Conservation (phyloP, 2,888 invertebrate species). For the Rugalucina vietnamica region DNA sequence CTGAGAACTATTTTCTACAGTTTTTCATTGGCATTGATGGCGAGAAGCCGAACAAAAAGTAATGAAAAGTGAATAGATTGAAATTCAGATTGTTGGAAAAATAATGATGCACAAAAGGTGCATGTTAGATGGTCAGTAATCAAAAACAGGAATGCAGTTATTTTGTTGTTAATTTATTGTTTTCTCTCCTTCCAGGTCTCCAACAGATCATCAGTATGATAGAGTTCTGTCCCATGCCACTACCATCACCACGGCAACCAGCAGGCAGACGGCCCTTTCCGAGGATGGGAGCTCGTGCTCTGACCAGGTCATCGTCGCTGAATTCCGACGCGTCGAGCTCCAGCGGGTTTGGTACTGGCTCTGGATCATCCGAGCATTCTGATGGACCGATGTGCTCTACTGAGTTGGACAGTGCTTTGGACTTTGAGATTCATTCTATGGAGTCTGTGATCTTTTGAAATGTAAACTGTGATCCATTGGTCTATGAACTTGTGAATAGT, state of each 20-base stretch:
- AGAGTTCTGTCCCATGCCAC: not conserved
- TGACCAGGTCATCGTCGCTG: constrained; percentile 41
- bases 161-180: too few species aligned
- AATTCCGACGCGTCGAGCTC: constrained; percentile 42
- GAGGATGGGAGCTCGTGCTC: constrained; percentile 9
- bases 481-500: too few species aligned
- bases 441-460: not conserved
- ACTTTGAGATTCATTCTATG: not conserved
- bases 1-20: too few species aligned
- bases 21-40: too few species aligned
- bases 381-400: constrained; percentile 23
- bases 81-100: too few species aligned
- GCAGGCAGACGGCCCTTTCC: not conserved
- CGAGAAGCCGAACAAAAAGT: too few species aligned
- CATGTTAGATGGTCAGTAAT: too few species aligned
- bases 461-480: too few species aligned
- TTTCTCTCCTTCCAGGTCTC: constrained; percentile 37
- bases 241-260: not conserved
- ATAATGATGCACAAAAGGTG: too few species aligned
- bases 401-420: not conserved
- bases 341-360: constrained; percentile 54
- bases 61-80: too few species aligned
- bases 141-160: too few species aligned
- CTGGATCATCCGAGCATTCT: constrained; percentile 29
- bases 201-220: constrained; percentile 23